Evolutionary conservation across 2,888 invertebrate genomes (phyloP), one percentile per base, ranked within the genome.

Genomic region (Galerucella pusilla): DNA sequence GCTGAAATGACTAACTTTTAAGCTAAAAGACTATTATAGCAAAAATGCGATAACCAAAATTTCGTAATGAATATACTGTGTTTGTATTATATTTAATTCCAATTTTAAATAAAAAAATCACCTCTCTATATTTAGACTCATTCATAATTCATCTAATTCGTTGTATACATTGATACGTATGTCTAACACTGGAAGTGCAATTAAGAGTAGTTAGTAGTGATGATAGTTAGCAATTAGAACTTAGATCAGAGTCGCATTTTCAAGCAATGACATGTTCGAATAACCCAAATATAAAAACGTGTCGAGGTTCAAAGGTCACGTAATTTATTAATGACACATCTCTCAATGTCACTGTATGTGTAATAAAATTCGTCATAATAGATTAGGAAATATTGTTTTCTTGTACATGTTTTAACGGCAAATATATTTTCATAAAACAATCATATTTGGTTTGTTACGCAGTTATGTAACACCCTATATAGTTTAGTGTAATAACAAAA

Each of bases 201-300:
- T 71, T 65, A 65, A 45, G 52, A 59, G 35, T 60, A 73, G 72
- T 75, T 75, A 73, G 28, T 16, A 28, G 42, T 65, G 65, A 68
- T 75, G 68, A 75, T 68, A 72, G n/a, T 68, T 7, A 64, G 64
- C 73, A 75, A 75, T 75, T 75, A 75, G 69, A 66, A 66, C 69
- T 75, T 72, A 66, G 69, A 75, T 75, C 75, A 75, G 60, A 16
- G n/a, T 64, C 25, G 54, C 59, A 72, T 72, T 60, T 72, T 66
- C 14, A 45, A 72, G 60, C 72, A 59, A 72, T 49, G 60, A 66
- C 52, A 12, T 42, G 25, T 16, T 25, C 61, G 28, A 42, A 45
- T 52, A 42, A 52, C 12, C 63, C 54, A 63, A 52, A 63, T 64
- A 16, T 64, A 64, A 46, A 42, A 64, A 64, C 45, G 42, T 64